Percentiles rank a stretch among this genome's conserved stretches.
Evolutionary conservation across 1,140 invertebrate species (phyloP).

Genomic region (Caenorhabditis inopinata): DNA sequence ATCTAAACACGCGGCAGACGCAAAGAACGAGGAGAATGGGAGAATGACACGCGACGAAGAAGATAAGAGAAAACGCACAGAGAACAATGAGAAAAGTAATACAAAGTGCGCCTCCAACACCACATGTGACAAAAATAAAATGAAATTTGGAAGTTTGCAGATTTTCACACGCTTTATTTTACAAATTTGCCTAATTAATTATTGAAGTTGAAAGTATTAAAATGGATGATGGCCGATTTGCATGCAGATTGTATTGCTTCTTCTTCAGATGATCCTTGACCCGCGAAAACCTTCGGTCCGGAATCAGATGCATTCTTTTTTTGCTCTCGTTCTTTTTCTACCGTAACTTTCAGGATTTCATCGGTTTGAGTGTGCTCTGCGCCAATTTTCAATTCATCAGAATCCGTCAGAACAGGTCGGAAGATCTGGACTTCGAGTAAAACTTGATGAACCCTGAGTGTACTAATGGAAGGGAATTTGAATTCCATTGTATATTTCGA

Average conservation of each 20-base stretch:
- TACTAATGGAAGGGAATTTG: neutral
- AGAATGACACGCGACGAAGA: neutral
- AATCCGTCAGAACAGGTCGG: neutral
- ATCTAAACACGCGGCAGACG: neutral
- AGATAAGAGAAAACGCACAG: neutral
- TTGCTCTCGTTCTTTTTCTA: neutral
- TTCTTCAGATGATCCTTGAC: neutral
- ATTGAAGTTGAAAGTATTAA: neutral
- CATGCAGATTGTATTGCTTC: neutral
- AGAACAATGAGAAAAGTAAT: neutral
- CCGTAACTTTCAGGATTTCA: neutral
- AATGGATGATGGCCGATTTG: neutral
- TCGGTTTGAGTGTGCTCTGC: neutral
- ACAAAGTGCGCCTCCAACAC: neutral
- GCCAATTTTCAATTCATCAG: conserved; percentile 1
- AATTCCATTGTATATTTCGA: neutral
- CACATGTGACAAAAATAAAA: no score
- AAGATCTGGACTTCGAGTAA: neutral
- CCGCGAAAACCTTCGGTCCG: neutral
- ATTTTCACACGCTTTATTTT: neutral
- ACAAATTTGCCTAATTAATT: neutral
- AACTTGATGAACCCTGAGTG: neutral
- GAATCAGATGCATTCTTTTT: neutral
- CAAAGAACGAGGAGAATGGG: conserved; percentile 9
- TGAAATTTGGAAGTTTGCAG: no score